Evolutionary conservation across 2,113 vertebrate genomes (phyloP).

Genomic region (Falcunculus frontatus): DNA sequence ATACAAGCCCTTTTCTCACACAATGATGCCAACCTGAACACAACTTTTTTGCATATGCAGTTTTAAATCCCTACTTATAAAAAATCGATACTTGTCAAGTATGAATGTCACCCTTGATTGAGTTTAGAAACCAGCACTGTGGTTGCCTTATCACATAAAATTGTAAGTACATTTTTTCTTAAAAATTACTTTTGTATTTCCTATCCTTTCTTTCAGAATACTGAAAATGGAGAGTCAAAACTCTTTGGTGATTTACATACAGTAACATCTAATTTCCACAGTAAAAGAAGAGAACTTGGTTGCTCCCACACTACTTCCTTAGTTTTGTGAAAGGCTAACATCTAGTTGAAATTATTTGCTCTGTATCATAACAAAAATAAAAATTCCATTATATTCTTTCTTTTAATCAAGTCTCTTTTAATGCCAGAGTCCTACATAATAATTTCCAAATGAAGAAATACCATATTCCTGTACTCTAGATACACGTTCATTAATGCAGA

Average conservation of each 20-base stretch:
- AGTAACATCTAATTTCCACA: background rate
- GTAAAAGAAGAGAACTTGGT: background rate
- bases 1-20: background rate
- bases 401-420: background rate
- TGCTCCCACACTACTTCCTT: background rate
- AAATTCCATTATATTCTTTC: background rate
- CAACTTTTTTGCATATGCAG: background rate
- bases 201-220: background rate
- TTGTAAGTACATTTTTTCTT: background rate
- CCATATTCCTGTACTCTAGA: background rate
- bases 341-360: background rate
- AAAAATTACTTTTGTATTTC: background rate
- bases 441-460: background rate
- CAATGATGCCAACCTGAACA: background rate
- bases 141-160: background rate
- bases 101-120: background rate
- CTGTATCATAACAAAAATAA: background rate
- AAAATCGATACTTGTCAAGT: background rate
- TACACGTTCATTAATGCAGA: background rate
- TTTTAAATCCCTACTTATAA: background rate
- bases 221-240: background rate
- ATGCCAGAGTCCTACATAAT: background rate
- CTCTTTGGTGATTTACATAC: background rate
- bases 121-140: background rate
- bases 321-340: background rate